Base-by-base conservation (phyloP, 2,797 vertebrate genomes). In the Falco columbarius region DNA sequence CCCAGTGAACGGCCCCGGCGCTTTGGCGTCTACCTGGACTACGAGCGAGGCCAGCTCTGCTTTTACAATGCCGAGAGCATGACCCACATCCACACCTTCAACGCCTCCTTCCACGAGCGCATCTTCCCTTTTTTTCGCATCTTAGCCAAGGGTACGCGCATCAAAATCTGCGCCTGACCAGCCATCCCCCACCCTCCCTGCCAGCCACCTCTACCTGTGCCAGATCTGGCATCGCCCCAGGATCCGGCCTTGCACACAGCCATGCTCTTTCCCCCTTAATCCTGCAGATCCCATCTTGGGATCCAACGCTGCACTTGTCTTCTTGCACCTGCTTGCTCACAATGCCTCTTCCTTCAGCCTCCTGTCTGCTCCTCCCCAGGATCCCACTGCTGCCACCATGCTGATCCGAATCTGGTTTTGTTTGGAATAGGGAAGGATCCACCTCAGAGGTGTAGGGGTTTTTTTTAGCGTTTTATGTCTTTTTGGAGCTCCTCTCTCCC, bases 41-140 rank as follows among this genome's bases (percentile, higher is more conserved):
- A 98, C 29, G 98, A 98, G 49, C 80, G 96, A 5, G 98, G 98
- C 6, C 98, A 98, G 46, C 84, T 98, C 46, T 74, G 98, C 47
- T 98, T 98, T 96, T 98, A 98, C 95, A 98, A 98, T 2, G 98
- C 98, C 4, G 97, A 98, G 75, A 98, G 82, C 95, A 95, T 98
- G 87, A 97, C 94, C 77, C 98, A 98, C 3, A 98, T 98, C 86
- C 98, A 98, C 88, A 98, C 98, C 26, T 98, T 98, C 95, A 97
- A 97, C 2, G 97, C 98, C 54, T 90, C 98, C 70, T 98, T 98
- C 92, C 97, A 66, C 17, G 98, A 98, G 93, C 96, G 97, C 26
- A 96, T 98, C 67, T 98, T 98, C 95, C 98, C 98, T 6, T 98
- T 98, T 65, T 98, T 98, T 66, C 86, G 98, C 26, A 55, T 98